phyloP scores from a whole-genome alignment of 2,888 invertebrate species.

The Volucella bombylans region DNA sequence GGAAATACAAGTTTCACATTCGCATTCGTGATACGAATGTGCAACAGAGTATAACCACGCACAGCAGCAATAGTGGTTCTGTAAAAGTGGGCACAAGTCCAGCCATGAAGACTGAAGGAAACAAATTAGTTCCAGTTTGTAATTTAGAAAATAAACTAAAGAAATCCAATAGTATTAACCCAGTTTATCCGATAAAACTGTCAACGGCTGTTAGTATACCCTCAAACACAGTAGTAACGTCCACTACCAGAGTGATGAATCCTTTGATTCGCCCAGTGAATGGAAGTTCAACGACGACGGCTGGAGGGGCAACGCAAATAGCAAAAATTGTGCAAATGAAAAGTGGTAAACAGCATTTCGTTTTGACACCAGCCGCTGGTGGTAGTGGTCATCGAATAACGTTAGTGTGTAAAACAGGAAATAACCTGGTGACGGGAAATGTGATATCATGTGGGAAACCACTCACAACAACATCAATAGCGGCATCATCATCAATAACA shows the following conservation, averaged over 20 bases:
- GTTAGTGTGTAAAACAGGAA: conserved; percentile 81
- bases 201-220: conserved; percentile 52
- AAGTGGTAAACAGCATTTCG: conserved; percentile 88
- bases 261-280: conserved; percentile 61
- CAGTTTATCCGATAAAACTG: conserved; percentile 67
- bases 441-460: conserved; percentile 71
- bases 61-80: conserved; percentile 76
- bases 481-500: neutral
- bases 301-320: conserved; percentile 78
- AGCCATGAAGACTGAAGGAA: conserved; percentile 82
- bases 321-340: conserved; percentile 89
- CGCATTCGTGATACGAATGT: conserved; percentile 82
- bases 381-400: conserved; percentile 85
- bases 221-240: conserved; percentile 28
- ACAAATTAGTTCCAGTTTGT: conserved; percentile 80
- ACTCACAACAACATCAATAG: conserved; percentile 48
- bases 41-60: conserved; percentile 78
- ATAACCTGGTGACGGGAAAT: conserved; percentile 72
- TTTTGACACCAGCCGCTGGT: conserved; percentile 84
- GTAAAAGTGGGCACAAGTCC: conserved; percentile 83
- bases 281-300: conserved; percentile 46
- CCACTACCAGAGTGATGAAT: conserved; percentile 66
- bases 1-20: conserved; percentile 86
- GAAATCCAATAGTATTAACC: conserved; percentile 75
- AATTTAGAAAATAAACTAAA: conserved; percentile 74